These are phyloP conservation scores for Pegea sp. DNA, from an alignment of 23 tunicate species.

Conservation along the genomic window DNA sequence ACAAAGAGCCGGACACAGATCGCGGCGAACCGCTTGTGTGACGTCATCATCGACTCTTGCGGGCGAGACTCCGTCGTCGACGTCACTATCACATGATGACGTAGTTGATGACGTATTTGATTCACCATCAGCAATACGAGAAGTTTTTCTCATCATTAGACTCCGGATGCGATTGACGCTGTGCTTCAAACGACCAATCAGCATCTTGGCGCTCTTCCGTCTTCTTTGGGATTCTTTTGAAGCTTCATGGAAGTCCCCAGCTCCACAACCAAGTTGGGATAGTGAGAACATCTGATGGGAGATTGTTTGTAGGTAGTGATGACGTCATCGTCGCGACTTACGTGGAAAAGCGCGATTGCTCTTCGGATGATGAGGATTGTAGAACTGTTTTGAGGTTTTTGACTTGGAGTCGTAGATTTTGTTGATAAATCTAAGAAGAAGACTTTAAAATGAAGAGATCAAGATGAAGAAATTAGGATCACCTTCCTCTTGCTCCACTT, in stretches of 20 bases:
- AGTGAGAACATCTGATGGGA: constrained; percentile 40
- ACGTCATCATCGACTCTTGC: constrained; percentile 18
- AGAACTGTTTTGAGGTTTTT: too few species aligned
- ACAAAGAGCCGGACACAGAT: constrained; percentile 37
- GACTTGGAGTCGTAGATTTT: too few species aligned
- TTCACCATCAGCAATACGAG: constrained; percentile 16
- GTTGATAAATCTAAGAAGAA: too few species aligned
- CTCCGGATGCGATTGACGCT: constrained; percentile 39
- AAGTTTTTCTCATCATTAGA: neutral
- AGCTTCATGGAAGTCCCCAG: constrained; percentile 4
- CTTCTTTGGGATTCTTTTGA: constrained; percentile 6
- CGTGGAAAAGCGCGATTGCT: constrained; percentile 43
- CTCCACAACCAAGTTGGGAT: constrained; percentile 64
- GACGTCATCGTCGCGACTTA: too few species aligned
- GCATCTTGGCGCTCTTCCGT: constrained; percentile 7
- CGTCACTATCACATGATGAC: constrained; percentile 7
- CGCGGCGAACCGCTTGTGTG: constrained; percentile 66
- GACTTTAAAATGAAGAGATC: too few species aligned
- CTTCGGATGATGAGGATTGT: constrained; percentile 21
- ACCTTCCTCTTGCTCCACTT: constrained; percentile 51
- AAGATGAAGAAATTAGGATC: too few species aligned
- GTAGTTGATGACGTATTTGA: constrained; percentile 12
- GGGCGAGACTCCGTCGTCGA: constrained; percentile 1
- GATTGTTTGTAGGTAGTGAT: too few species aligned
- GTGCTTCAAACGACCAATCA: constrained; percentile 27